Base-by-base conservation (phyloP, 2,888 invertebrate genomes). In the Caenorhabditis zanzibari region DNA sequence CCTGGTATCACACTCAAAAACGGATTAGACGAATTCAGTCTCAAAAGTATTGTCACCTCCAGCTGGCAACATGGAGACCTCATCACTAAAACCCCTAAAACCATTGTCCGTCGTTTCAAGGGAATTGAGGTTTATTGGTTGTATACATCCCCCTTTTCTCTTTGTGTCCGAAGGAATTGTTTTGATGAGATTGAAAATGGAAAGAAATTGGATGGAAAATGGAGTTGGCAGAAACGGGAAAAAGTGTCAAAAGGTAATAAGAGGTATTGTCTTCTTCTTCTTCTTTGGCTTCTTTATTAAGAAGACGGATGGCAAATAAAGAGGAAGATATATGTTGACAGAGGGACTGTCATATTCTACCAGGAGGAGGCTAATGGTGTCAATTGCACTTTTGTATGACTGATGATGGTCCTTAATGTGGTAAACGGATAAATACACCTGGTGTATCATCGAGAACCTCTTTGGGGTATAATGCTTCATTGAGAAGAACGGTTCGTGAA, bases 381-480 rank as follows among this genome's bases (percentile, higher is more conserved):
- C 73, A 73, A 73, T 73, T 61, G 73, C 73, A 73, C 73, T 73
- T 52, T 68, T 68, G 52, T 52, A 54, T 52, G 54, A 54, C 52
- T 54, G 68, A 66, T 59, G 47, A 71, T 73, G 59, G 72, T 59
- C 59, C 72, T 72, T 59, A 72, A 47, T 28, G 52, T 22, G 32
- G 19, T 49, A 32, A 32, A 26, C 16, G 1, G n/a, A 14, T 61
- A 35, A 68, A 68, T 52, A 54, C 68, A 68, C 68, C 68, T 68
- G 68, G 16, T n/a, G n/a, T n/a, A n/a, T n/a, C n/a, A n/a, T n/a
- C n/a, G n/a, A n/a, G n/a, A n/a, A n/a, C n/a, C 38, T 54, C 28
- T 26, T 28, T n/a, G 26, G 2, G 26, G 54, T 26, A 14, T 10
- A 22, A 5, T 54, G 32, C 7, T 32, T 32, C 32, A 4, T 32